These are phyloP conservation scores for Drosophila arawakana DNA, from an alignment of 1,140 invertebrate species.

Conservation along the genomic window DNA sequence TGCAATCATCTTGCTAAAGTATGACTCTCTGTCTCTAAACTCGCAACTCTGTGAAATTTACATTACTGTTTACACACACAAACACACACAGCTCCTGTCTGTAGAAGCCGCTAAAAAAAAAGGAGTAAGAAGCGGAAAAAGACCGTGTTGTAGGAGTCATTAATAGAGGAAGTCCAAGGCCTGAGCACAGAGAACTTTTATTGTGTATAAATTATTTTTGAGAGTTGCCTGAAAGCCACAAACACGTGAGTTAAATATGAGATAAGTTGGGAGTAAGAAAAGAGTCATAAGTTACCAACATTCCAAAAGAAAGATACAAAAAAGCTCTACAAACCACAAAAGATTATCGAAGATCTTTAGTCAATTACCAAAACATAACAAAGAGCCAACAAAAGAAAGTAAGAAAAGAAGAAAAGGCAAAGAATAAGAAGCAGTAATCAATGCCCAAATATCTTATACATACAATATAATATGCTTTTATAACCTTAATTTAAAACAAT, in stretches of 20 bases:
- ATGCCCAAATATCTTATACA: neutral
- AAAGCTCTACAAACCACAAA: conserved; percentile 12
- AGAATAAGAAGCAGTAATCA: conserved; percentile 1
- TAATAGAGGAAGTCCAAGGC: conserved; percentile 41
- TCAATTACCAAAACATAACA: neutral
- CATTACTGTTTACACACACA: conserved; percentile 38
- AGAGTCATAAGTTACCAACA: neutral
- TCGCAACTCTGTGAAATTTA: conserved; percentile 38
- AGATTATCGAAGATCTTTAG: conserved; percentile 26
- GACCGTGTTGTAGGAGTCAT: neutral
- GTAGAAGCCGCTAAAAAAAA: conserved; percentile 30
- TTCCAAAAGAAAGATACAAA: conserved; percentile 6
- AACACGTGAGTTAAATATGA: conserved; percentile 35
- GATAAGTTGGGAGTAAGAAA: conserved; percentile 13
- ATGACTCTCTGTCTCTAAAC: conserved; percentile 20
- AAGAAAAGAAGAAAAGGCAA: neutral
- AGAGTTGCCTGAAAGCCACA: conserved; percentile 14
- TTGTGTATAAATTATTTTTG: conserved; percentile 24
- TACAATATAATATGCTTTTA: conserved; percentile 7
- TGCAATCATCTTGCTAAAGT: conserved; percentile 46
- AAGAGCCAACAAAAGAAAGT: conserved; percentile 16
- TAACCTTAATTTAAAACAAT: conserved; percentile 63
- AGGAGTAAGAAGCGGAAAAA: neutral
- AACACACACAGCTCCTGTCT: conserved; percentile 29
- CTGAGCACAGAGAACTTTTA: neutral